Base-by-base conservation (phyloP, 1,140 invertebrate genomes). In the Drosophila nigromelanica region DNA sequence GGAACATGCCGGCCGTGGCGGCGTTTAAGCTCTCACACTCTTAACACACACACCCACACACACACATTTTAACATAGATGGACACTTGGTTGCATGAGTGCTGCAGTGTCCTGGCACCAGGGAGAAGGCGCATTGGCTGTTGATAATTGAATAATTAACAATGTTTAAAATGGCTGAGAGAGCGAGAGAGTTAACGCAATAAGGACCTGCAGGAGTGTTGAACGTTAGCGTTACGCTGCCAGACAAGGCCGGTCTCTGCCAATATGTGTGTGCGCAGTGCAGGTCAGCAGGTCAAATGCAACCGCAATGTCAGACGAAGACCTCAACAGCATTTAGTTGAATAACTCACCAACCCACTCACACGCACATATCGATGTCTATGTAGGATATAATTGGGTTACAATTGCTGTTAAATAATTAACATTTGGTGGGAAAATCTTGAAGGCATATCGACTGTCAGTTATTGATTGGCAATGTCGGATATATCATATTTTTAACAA, bases 61-160 rank as follows among this genome's bases (percentile, higher is more conserved):
- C 11, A 30, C 24, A 48, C 12, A 48, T 70, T 59, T 54, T 72
- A 48, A 68, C 33, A 66, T 47, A 68, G 39, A 55, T 43, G 66
- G 37, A 54, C 58, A 58, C 47, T 58, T 63, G 68, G 69, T 73
- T 87, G 73, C 73, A 77, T 63, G 79, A 50, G 27, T 14, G 27
- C 24, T 27, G 55, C 45, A 66, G 64, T 51, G 67, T 69, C 35
- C 60, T 66, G 51, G 51, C 58, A 42, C 14, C 72, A 72, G 61
- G 78, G 64, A 52, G 33, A 47, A 73, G 70, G 40, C 48, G 48
- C 78, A 87, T 79, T 87, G 83, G 61, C 79, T 80, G 79, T 89
- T 89, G 83, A 77, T 89, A 89, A 89, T 89, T 89, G 83, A 89
- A 89, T 89, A 89, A 89, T 89, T 89, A 89, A 89, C 83, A 83